These are phyloP conservation scores for Parotia lawesii DNA, from an alignment of 2,113 vertebrate genomes.

Conservation along the genomic window DNA sequence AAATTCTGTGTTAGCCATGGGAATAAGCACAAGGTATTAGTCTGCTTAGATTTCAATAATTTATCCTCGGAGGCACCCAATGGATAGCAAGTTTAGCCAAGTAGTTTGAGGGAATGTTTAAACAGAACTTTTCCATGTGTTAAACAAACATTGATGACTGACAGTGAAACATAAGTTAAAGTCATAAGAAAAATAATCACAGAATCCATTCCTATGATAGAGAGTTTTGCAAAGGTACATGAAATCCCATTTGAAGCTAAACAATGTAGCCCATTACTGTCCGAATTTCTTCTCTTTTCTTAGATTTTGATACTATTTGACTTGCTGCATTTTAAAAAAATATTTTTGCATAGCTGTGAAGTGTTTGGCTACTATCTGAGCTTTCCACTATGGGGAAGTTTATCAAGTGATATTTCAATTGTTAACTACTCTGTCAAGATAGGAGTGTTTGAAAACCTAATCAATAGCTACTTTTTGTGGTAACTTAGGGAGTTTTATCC, in stretches of 20 bases:
- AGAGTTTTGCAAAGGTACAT: neutral
- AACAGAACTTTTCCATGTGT: constrained; percentile 46
- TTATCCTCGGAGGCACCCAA: constrained; percentile 46
- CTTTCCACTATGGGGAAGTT: neutral
- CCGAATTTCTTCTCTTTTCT: neutral
- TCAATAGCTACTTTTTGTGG: neutral
- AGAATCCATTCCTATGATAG: neutral
- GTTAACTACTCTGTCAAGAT: neutral
- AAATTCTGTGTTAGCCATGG: constrained; percentile 43
- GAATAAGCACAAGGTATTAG: constrained; percentile 57
- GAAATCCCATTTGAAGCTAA: neutral
- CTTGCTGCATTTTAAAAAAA: neutral
- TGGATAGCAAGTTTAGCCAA: constrained; percentile 43
- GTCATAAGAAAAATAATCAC: constrained; percentile 42
- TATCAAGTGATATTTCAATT: neutral
- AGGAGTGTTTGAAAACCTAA: neutral
- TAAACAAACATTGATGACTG: constrained; percentile 46
- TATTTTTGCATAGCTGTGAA: neutral
- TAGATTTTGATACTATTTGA: neutral
- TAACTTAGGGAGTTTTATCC: neutral
- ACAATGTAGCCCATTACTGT: neutral
- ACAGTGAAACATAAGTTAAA: constrained; percentile 49
- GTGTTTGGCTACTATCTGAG: neutral
- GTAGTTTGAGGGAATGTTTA: constrained; percentile 49
- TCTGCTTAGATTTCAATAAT: constrained; percentile 59